A percentile compares a stretch with the other conserved stretches of the same genome.
These are phyloP conservation scores for Drosophila emarginata DNA, from an alignment of 2,888 invertebrate genomes.

Conservation along the genomic window DNA sequence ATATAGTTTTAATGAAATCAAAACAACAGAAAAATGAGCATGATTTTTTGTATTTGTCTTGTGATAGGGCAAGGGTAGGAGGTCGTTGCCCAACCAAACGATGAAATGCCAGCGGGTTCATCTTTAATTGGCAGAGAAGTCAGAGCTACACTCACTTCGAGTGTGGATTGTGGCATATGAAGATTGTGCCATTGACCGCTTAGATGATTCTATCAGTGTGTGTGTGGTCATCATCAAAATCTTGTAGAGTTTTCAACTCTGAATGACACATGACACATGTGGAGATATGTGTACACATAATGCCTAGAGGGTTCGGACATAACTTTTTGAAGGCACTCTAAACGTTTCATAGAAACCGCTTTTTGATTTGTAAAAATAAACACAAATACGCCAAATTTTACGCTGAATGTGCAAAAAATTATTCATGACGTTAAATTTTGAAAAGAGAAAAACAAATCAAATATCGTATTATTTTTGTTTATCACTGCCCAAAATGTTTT, in stretches of 20 bases:
- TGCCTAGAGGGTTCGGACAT: not conserved
- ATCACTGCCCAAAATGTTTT: conserved; percentile 24
- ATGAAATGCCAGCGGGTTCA: conserved; percentile 32
- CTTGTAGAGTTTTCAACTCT: conserved; percentile 6
- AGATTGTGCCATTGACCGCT: conserved; percentile 14
- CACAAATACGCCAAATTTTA: not conserved
- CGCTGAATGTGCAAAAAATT: conserved; percentile 4
- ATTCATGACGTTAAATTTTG: not conserved
- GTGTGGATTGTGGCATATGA: conserved; percentile 1
- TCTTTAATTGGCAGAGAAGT: conserved; percentile 38
- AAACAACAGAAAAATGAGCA: conserved; percentile 48
- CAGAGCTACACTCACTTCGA: conserved; percentile 4
- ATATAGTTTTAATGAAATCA: conserved; percentile 66
- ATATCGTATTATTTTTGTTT: not conserved
- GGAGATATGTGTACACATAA: conserved; percentile 1
- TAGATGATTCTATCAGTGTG: conserved; percentile 7
- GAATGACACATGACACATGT: conserved; percentile 16
- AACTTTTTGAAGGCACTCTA: conserved; percentile 10
- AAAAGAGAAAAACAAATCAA: not conserved
- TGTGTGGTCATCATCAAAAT: conserved; percentile 18
- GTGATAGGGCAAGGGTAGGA: not conserved
- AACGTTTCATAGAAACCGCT: not conserved
- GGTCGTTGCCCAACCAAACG: conserved; percentile 6
- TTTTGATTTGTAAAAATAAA: conserved; percentile 6
- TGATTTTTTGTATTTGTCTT: conserved; percentile 13